Evolutionary conservation across 2,888 invertebrate species (phyloP), one percentile per base, ranked within the genome.

Genomic region (Euspilapteryx auroguttella): DNA sequence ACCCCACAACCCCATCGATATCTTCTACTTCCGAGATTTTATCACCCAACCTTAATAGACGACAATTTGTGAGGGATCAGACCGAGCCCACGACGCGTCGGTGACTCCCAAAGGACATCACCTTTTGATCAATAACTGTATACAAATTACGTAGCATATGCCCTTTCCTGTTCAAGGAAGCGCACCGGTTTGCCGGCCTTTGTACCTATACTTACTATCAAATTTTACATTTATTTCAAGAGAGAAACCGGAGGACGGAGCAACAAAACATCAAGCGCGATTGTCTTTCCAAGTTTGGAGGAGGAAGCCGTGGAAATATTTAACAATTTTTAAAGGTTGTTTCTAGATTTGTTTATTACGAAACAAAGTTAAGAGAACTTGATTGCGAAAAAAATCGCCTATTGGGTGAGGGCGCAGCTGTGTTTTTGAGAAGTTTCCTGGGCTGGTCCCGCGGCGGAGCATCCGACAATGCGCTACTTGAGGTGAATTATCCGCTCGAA

Each of bases 91-190:
- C 47, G 49, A 59, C 64, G 71, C 59, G 53, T 56, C 57, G 55
- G 47, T 71, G 73, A 53, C 45, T 62, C 45, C 62, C 58, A 73
- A 75, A 71, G 71, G 73, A 64, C 57, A 47, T 49, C 55, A 61
- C 63, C 75, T 68, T 75, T 75, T 75, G 75, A 75, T 75, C 75
- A 75, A 71, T 71, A 73, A 69, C 64, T 73, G 71, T 75, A 73
- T 63, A 71, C 68, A 71, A 73, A 71, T 73, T 71, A 66, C 62
- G 44, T 45, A 64, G 58, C 73, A 73, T 65, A 69, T 75, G 73
- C 62, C 69, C 66, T 62, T 68, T 58, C 47, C 49, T 63, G 73
- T 57, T 66, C 56, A 48, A 55, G 47, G 49, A 56, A 61, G 52
- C 65, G 57, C 52, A 57, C 50, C 42, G 52, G 52, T 48, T 53